phyloP scores from a whole-genome alignment of 2,888 invertebrate species.

The Epistrophe grossulariae region DNA sequence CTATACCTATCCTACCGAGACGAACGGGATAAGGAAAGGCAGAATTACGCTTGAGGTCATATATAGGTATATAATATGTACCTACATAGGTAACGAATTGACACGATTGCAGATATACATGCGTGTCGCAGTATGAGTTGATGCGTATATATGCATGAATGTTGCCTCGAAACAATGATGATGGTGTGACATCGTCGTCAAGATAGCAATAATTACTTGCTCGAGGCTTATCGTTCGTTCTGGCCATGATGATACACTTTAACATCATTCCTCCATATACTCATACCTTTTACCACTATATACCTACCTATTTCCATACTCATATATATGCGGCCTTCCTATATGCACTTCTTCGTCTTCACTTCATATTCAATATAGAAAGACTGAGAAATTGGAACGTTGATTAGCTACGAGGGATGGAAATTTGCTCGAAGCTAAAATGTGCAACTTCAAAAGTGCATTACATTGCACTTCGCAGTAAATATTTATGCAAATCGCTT shows the following conservation, averaged over 20 bases:
- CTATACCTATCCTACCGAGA: background rate
- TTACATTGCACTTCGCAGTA: constrained; percentile 72
- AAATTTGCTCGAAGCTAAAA: constrained; percentile 50
- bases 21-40: constrained; percentile 56
- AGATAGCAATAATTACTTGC: constrained; percentile 76
- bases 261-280: constrained; percentile 10
- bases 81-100: constrained; percentile 43
- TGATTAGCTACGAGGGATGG: constrained; percentile 65
- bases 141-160: constrained; percentile 4
- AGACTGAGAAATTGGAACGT: constrained; percentile 57
- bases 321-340: background rate
- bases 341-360: constrained; percentile 26
- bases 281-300: background rate
- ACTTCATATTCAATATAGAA: constrained; percentile 3
- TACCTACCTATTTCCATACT: too few relatives aligned
- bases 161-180: constrained; percentile 61
- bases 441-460: constrained; percentile 73
- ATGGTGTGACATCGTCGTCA: constrained; percentile 73
- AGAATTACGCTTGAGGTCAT: constrained; percentile 51
- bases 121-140: constrained; percentile 32
- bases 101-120: constrained; percentile 61
- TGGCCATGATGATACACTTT: constrained; percentile 49
- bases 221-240: constrained; percentile 69
- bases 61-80: too few relatives aligned
- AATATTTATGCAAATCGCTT: constrained; percentile 76